A percentile compares a stretch with the other conserved stretches of the same genome.
These are phyloP conservation scores for Phengaris alcon DNA, from an alignment of 2,888 invertebrate genomes.

Conservation along the genomic window DNA sequence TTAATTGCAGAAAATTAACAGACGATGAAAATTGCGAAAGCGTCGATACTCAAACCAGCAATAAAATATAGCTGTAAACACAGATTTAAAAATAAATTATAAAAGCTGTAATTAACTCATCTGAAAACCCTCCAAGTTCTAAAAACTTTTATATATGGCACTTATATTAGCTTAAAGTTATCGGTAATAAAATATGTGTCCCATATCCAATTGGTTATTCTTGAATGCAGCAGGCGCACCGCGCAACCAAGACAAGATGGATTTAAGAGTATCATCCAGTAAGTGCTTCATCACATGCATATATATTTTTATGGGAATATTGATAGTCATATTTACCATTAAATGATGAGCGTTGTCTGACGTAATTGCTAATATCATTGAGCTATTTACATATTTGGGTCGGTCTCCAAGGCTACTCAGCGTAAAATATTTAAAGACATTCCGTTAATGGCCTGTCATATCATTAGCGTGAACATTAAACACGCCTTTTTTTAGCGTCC, in stretches of 20 bases:
- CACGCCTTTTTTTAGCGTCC: slow-evolving; percentile 13
- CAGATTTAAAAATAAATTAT: too few species aligned
- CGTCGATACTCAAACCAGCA: background rate
- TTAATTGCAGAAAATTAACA: background rate
- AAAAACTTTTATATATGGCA: too few species aligned
- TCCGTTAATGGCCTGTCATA: slow-evolving; percentile 47
- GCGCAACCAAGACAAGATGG: too few species aligned
- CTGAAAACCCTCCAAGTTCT: background rate
- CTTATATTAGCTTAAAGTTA: too few species aligned
- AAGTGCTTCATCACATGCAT: too few species aligned
- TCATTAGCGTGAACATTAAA: slow-evolving; percentile 48
- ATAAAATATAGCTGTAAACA: background rate
- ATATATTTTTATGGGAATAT: background rate
- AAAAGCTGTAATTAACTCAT: background rate
- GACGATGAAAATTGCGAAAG: background rate
- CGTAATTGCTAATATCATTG: slow-evolving; percentile 26
- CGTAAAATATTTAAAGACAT: slow-evolving; percentile 49
- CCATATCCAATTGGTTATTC: too few species aligned
- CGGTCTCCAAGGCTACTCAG: slow-evolving; percentile 52
- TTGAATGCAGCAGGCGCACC: too few species aligned
- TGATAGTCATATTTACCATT: background rate
- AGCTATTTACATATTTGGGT: slow-evolving; percentile 53
- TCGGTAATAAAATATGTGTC: too few species aligned
- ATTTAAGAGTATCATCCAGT: too few species aligned
- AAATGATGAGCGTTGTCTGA: background rate